Evolutionary conservation across 2,113 vertebrate genomes (phyloP).

Genomic region (Solea senegalensis): DNA sequence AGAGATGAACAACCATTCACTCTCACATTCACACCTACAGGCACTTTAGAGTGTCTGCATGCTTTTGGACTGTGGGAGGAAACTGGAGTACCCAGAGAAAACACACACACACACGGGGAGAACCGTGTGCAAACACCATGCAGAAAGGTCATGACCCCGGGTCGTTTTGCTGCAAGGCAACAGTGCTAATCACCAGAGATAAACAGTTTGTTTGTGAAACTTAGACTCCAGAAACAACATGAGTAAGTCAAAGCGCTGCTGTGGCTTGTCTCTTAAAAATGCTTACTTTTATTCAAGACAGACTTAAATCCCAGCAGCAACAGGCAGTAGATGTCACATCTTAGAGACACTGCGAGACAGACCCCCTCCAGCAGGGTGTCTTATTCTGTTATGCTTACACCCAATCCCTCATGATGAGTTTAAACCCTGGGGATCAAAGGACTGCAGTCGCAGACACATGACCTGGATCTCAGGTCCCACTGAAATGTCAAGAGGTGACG

Average conservation of each 20-base stretch:
- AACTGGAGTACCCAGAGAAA: too few species aligned
- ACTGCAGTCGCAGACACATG: conserved; percentile 68
- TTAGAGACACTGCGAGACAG: conserved; percentile 31
- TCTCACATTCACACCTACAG: too few species aligned
- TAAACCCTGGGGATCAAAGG: conserved; percentile 67
- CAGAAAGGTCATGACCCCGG: too few species aligned
- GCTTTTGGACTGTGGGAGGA: too few species aligned
- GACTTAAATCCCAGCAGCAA: conserved; percentile 34
- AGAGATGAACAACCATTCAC: too few species aligned
- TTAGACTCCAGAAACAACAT: conserved; percentile 4
- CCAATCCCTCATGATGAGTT: conserved; percentile 61
- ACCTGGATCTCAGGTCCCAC: conserved; percentile 64
- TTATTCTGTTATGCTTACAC: conserved; percentile 70
- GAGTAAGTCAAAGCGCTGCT: conserved; percentile 20
- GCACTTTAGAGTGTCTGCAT: too few species aligned
- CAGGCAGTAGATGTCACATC: conserved; percentile 48
- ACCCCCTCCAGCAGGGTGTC: conserved; percentile 61
- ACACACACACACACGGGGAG: too few species aligned
- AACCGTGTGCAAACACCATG: too few species aligned
- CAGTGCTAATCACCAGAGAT: conserved; percentile 73
- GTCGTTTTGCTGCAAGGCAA: neutral
- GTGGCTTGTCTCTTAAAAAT: too few species aligned
- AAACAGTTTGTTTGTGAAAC: conserved; percentile 35
- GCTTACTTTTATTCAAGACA: conserved; percentile 63
- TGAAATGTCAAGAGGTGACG: conserved; percentile 78